A percentile compares a stretch with the other conserved stretches of the same genome.
phyloP scores from a whole-genome alignment of 2,113 vertebrate genomes.

The Orcinus orca region DNA sequence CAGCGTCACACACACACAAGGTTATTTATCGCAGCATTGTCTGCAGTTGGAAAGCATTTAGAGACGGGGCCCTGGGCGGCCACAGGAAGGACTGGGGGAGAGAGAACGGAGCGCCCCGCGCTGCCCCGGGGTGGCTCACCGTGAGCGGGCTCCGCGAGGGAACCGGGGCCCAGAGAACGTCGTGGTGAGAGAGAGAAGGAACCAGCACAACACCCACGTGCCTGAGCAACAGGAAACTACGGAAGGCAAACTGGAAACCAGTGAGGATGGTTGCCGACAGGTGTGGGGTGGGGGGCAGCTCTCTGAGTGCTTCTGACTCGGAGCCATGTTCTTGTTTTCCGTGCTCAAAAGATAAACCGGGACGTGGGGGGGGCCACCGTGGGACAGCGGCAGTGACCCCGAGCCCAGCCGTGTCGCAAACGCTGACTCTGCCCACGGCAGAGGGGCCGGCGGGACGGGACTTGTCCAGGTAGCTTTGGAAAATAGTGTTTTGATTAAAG shows the following conservation, averaged over 20 bases:
- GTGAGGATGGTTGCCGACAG: accelerated
- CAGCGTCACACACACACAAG: accelerated
- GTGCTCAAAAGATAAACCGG: accelerated
- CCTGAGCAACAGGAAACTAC: not conserved
- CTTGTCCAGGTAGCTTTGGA: not conserved
- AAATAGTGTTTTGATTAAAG: not conserved
- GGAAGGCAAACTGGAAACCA: not conserved
- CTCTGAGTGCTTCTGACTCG: accelerated
- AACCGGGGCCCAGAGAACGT: not conserved
- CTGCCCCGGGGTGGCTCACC: no score
- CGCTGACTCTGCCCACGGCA: not conserved
- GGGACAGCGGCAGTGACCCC: no score
- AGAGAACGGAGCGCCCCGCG: not conserved
- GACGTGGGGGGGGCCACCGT: accelerated
- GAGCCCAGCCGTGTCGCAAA: no score
- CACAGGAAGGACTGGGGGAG: not conserved
- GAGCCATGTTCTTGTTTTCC: accelerated
- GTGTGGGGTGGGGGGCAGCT: no score
- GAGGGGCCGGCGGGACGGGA: no score
- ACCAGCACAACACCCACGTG: accelerated
- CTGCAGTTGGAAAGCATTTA: not conserved
- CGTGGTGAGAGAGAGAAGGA: accelerated
- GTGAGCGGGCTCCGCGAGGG: not conserved
- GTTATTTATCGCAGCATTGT: accelerated
- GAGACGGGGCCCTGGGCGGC: not conserved